phyloP scores from a whole-genome alignment of 2,113 vertebrate species.

The Hippocampus abdominalis region DNA sequence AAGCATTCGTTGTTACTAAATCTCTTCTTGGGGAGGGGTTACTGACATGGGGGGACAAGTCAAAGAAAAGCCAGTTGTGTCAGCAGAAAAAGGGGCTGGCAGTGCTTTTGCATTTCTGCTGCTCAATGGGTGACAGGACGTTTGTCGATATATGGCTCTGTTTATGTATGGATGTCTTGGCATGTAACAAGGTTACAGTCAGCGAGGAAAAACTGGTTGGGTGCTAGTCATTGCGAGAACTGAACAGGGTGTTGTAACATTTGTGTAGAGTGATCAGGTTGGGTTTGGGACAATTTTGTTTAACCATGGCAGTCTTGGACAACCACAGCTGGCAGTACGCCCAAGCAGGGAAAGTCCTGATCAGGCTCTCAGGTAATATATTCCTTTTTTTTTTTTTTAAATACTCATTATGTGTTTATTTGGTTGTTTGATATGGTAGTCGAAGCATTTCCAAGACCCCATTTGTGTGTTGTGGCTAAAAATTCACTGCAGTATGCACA shows the following conservation, averaged over 20 bases:
- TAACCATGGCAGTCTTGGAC: conserved; percentile 63
- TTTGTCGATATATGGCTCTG: conserved; percentile 40
- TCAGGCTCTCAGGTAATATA: conserved; percentile 65
- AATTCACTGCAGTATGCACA: too few relatives aligned
- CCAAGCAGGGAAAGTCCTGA: conserved; percentile 63
- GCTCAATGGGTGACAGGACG: conserved; percentile 55
- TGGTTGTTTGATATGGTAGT: not conserved
- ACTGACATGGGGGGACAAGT: conserved; percentile 35
- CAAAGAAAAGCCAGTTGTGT: conserved; percentile 54
- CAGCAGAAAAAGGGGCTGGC: conserved; percentile 49
- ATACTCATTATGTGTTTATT: not conserved
- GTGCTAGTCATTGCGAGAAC: not conserved
- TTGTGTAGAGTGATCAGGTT: conserved; percentile 6
- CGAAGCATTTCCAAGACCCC: not conserved
- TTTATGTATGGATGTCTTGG: conserved; percentile 28
- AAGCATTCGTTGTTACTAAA: conserved; percentile 57
- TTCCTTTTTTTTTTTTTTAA: not conserved
- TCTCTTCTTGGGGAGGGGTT: conserved; percentile 61
- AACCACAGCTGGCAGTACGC: conserved; percentile 72
- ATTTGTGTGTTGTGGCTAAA: not conserved
- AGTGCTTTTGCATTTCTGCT: conserved; percentile 41
- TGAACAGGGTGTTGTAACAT: not conserved
- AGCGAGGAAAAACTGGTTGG: conserved; percentile 8
- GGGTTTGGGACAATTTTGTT: conserved; percentile 19
- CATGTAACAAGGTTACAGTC: conserved; percentile 18